Evolutionary conservation across 2,888 invertebrate species (phyloP), one percentile per base, ranked within the genome.

Genomic region (Hirtodrosophila confusa): DNA sequence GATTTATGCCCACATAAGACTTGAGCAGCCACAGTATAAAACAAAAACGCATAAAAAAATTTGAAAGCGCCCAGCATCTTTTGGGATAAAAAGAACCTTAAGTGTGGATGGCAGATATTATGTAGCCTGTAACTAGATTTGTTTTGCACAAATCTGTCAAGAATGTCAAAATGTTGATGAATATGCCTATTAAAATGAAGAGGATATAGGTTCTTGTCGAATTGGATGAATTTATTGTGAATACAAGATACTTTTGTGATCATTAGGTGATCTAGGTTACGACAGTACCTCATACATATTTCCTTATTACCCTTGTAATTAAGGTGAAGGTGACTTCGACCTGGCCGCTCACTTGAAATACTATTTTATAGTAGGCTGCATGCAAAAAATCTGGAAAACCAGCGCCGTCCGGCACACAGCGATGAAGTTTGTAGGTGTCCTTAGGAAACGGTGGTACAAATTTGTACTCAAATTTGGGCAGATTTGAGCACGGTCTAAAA

Each of bases 1-100:
- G 88, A 89, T 85, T 89, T 88, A 89, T 88, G 69, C 51, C 69
- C 36, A 73, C 55, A 54, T 63, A 54, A 61, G 75, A 75, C 68
- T 85, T 78, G 44, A 62, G 53, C 44, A 49, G 43, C n/a, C 45
- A 65, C 17, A 69, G 41, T 69, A 56, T 48, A 48, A 57, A 63
- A 70, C 53, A 45, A 37, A 9, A 36, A 23, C 3, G 11, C 0
- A 36, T 0, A 35, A 4, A 31, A 33, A 31, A 3, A 40, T 9
- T 9, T 27, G 1, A 2, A 47, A 10, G 6, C 10, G 29, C 24
- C n/a, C 12, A 31, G 31, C 31, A 31, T 7, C 31, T 31, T 4
- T 31, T 31, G 7, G 31, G 31, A 7, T 6, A 10, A 39, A 33
- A 44, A 24, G 4, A 8, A 11, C 2, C 17, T 1, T 2, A 17